phyloP scores from a whole-genome alignment of 1,140 invertebrate species.

The Scaptodrosophila lebanonensis region DNA sequence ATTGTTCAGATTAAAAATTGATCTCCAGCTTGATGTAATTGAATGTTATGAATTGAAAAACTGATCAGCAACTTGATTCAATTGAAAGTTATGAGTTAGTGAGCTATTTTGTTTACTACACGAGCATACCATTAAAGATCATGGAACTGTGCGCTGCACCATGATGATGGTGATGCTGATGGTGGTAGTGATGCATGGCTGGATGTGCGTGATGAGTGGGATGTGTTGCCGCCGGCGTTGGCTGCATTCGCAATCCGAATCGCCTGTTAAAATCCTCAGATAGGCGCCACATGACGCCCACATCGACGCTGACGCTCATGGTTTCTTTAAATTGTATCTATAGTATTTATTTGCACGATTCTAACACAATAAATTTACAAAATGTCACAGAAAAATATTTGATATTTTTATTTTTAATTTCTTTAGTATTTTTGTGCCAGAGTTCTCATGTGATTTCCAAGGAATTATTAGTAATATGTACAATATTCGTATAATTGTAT shows the following conservation, averaged over 20 bases:
- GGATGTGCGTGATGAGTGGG: slow-evolving; percentile 49
- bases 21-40: too few species aligned
- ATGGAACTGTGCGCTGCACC: slow-evolving; percentile 62
- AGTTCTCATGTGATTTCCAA: background rate
- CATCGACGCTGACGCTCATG: slow-evolving; percentile 77
- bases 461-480: background rate
- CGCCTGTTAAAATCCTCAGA: slow-evolving; percentile 76
- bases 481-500: background rate
- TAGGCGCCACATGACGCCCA: slow-evolving; percentile 77
- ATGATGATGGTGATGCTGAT: slow-evolving; percentile 55
- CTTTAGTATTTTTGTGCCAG: slow-evolving; percentile 2
- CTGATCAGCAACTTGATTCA: too few species aligned
- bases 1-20: too few species aligned
- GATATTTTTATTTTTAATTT: slow-evolving; percentile 13
- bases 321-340: background rate
- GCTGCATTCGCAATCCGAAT: slow-evolving; percentile 72
- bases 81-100: too few species aligned
- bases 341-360: background rate
- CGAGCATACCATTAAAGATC: slow-evolving; percentile 78
- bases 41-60: too few species aligned
- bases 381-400: slow-evolving; percentile 2
- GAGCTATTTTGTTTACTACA: too few species aligned
- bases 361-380: background rate
- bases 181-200: slow-evolving; percentile 59
- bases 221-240: slow-evolving; percentile 50